Conservation (phyloP, 2,797 vertebrate species). For the Danio aesculapii region DNA sequence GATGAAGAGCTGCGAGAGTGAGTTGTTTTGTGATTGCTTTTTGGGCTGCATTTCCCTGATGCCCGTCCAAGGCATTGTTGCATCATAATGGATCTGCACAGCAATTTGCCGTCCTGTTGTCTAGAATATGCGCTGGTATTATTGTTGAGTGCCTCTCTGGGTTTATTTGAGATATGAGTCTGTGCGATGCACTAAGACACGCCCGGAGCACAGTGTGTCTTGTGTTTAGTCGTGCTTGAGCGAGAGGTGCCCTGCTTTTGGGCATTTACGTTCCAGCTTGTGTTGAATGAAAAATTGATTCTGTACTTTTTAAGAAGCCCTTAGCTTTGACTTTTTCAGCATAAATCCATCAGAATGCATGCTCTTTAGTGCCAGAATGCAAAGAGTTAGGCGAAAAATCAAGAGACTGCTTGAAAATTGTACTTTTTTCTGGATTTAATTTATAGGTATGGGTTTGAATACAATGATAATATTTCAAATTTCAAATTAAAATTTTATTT, state of each 20-base stretch:
- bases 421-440: too few relatives aligned
- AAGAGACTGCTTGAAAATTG: too few relatives aligned
- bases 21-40: slow-evolving; percentile 5
- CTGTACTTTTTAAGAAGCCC: not conserved
- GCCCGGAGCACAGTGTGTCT: not conserved
- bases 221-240: slow-evolving; percentile 4
- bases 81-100: slow-evolving; percentile 13
- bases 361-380: not conserved
- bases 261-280: not conserved
- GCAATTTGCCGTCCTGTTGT: not conserved
- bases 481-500: too few relatives aligned
- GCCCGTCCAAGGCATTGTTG: slow-evolving; percentile 7
- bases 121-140: slow-evolving; percentile 1
- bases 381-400: too few relatives aligned
- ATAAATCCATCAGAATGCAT: not conserved
- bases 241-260: not conserved
- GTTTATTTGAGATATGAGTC: slow-evolving; percentile 15
- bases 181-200: slow-evolving; percentile 7
- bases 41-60: not conserved
- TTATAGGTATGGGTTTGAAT: too few relatives aligned
- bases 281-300: not conserved
- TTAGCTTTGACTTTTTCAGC: not conserved
- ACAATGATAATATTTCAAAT: too few relatives aligned
- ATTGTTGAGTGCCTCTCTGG: slow-evolving; percentile 26
- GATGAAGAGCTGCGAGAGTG: slow-evolving; percentile 25